Base-by-base conservation (phyloP, 64 coral and sea anemone genomes). In the Actinia tenebrosa region DNA sequence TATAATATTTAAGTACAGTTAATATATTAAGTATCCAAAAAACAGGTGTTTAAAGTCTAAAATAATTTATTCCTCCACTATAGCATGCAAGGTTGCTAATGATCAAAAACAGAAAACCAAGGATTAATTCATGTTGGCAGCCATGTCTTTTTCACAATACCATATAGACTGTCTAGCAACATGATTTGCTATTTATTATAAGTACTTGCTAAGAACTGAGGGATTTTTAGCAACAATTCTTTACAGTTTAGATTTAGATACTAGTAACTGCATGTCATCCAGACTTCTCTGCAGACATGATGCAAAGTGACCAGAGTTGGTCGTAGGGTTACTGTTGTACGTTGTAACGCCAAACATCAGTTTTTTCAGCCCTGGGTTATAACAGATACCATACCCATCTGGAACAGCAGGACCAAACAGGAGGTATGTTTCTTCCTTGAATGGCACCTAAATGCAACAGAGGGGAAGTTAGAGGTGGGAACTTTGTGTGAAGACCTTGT, bases 341-440 rank as follows among this genome's bases (percentile, higher is more conserved):
- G 93, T 87, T 13, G 90, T 86, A 20, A 98, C 84, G 4, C 90
- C 88, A 84, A 92, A 88, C 44, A 94, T 88, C 44, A 98, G 83
- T 20, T 94, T 88, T 59, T 92, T 84, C 3, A 64, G 58, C 77
- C 90, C 88, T 64, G 96, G 96, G 71, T 98, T 98, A 68, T 98
- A 98, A 80, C 93, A 98, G 25, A 98, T 86, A 77, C 96, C 96
- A 78, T 98, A 98, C 9, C 96, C 96, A 98, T 98, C 96, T 10
- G 96, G 96, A 16, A 98, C 96, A 44, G 88, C 90, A 13, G 96
- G 96, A 23, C 96, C 96, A 47, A 95, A 98, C 13, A 86, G 63
- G 1, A 91, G 60, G 56, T 87, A 92, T 27, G 86, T 71, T 30
- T 92, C 93, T 78, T 98, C 87, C 7, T 94, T 89, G 4, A 92